Base-by-base conservation (phyloP, 2,888 invertebrate genomes). In the Eurytoma adleriae region DNA sequence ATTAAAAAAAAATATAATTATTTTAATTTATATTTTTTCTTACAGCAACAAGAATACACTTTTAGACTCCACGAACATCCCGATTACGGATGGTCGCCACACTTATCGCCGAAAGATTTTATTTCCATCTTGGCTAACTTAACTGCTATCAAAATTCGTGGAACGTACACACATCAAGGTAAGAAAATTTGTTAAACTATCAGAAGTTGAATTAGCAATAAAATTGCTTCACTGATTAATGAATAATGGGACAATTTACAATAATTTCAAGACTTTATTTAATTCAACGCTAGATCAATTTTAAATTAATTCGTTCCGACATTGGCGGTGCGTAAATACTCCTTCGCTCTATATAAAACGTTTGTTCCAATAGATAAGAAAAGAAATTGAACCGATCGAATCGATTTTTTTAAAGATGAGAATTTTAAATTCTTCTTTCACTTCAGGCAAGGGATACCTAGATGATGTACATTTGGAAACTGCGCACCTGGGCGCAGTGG, bases 11-110 rank as follows among this genome's bases (percentile, higher is more conserved):
- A 24, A 18, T 56, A 40, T 40, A 59, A 54, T 40, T 2, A n/a
- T n/a, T n/a, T n/a, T 64, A 54, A 54, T 4, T 40, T 10, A 52
- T 50, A 52, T 86, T 87, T 3, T 86, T 87, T 1, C 86, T 24
- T 59, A 1, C 56, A 80, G 80, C 48, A 48, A 0, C 95, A 96
- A 92, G 93, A 94, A 74, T 98, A 95, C 90, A 93, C 91, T 76
- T 99, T 98, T 93, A 94, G 96, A 5, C 92, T 99, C 13, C 97
- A 99, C 89, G 99, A 99, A 88, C 95, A 98, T 90, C 94, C 96
- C 0, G 94, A 95, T 80, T 98, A 97, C 88, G 96, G 97, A 14
- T 99, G 99, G 99, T 96, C 96, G 79, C 99, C 99, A 0, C 94
- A 95, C 13, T 93, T 99, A 7, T 94, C 96, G 7, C 94, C 98